Evolutionary conservation across 53 echinoderm and acorn worm genomes (phyloP), one percentile per base, ranked within the genome.

Genomic region (Stichopus horrens): DNA sequence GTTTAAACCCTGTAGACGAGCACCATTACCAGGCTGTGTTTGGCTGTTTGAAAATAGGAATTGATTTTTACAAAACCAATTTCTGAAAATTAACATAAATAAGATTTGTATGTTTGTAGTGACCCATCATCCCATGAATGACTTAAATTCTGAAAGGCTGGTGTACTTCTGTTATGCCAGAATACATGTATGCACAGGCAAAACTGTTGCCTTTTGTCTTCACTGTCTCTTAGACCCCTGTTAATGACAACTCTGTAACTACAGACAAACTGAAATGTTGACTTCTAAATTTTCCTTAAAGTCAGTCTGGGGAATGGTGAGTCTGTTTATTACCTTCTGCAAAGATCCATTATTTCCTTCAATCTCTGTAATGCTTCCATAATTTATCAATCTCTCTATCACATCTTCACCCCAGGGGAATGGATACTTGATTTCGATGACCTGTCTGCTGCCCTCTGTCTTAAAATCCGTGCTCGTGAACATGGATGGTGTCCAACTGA

Each of bases 321-420:
- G 18, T 4, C 71, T 76, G 21, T 7, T 52, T 37, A 37, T 10
- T 85, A 85, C 85, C 85, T 21, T 66, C 23, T 65, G 54, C 0
- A 52, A 65, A 5, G 67, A 5, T 7, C 52, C 22, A 5, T 14
- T 52, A 5, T 60, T 87, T 7, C 55, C 89, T 23, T 94, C 90
- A 52, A 94, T 58, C 58, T 91, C 83, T 75, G 93, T 91, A 13
- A 96, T 79, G 23, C 88, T 86, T 73, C 97, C 97, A 73, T 92
- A 63, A 90, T 95, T 95, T 55, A 92, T 89, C 86, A 96, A 92
- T 90, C 91, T 92, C 73, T 96, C 97, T 63, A 96, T 91, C 5
- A 93, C 92, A 74, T 95, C 95, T 60, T 92, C 90, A 83, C 97
- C 97, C 97, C 97, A 96, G 76, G 97, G 97, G 59, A 96, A 96